These are phyloP conservation scores for Chloroceryle amazona DNA, from an alignment of 2,797 vertebrate genomes.

Conservation along the genomic window DNA sequence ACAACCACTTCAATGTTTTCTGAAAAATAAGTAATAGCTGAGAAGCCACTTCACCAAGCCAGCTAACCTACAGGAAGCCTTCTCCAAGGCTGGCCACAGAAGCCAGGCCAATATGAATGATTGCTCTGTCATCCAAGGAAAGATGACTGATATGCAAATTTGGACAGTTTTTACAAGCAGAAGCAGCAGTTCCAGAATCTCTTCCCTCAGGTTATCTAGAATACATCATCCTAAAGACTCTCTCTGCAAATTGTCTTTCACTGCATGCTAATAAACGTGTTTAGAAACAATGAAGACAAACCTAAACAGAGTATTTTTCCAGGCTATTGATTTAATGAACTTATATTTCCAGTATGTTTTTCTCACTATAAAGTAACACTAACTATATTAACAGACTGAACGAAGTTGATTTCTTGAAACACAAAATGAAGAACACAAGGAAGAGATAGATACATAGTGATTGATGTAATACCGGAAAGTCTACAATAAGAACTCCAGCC, in stretches of 20 bases:
- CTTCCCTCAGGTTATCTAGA: not conserved
- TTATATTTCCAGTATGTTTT: constrained; percentile 29
- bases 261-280: not conserved
- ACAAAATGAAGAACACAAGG: not conserved
- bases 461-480: not conserved
- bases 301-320: not conserved
- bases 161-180: not conserved
- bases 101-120: not conserved
- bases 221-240: not conserved
- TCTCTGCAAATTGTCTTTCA: not conserved
- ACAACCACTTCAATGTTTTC: constrained; percentile 26
- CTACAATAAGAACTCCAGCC: not conserved
- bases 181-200: not conserved
- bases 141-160: not conserved
- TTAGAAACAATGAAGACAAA: constrained; percentile 4
- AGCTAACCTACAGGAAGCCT: not conserved
- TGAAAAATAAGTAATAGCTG: constrained; percentile 26
- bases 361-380: constrained; percentile 25
- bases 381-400: constrained; percentile 24
- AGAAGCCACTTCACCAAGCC: constrained; percentile 7
- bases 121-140: not conserved
- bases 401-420: constrained; percentile 7
- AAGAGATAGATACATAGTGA: not conserved
- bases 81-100: not conserved
- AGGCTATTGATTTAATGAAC: constrained; percentile 14